Conservation (phyloP, 2,888 invertebrate species). For the Galerucella pusilla region DNA sequence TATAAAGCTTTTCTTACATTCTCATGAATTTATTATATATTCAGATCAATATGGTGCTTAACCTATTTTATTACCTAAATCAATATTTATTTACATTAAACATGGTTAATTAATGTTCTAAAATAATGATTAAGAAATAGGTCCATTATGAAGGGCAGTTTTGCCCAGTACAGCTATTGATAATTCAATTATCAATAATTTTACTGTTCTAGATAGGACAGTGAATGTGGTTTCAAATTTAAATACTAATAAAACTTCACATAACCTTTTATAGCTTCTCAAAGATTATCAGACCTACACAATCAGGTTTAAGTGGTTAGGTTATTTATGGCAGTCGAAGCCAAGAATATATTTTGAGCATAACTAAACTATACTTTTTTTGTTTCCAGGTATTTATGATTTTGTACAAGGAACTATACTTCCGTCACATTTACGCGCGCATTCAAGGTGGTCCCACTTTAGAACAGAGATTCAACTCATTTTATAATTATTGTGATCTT, state of each 20-base stretch:
- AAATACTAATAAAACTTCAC: too few relatives aligned
- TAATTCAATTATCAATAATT: too few relatives aligned
- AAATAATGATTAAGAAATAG: not conserved
- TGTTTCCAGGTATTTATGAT: conserved; percentile 85
- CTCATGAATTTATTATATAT: conserved; percentile 11
- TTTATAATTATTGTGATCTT: conserved; percentile 97
- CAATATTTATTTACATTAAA: conserved; percentile 3
- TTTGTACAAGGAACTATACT: conserved; percentile 97
- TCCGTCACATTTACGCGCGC: conserved; percentile 95
- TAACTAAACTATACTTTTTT: not conserved
- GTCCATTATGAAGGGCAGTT: not conserved
- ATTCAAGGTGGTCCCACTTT: conserved; percentile 90
- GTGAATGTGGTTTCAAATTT: too few relatives aligned
- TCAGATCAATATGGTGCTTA: conserved; percentile 11
- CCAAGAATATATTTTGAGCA: too few relatives aligned
- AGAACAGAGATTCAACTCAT: conserved; percentile 93
- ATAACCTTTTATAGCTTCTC: too few relatives aligned
- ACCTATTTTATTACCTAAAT: conserved; percentile 16
- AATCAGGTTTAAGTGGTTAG: too few relatives aligned
- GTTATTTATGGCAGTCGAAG: too few relatives aligned
- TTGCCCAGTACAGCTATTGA: too few relatives aligned
- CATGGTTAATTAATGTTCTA: not conserved
- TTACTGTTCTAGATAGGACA: too few relatives aligned
- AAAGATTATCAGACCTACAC: too few relatives aligned
- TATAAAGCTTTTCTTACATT: conserved; percentile 1